Conservation (phyloP, 2,888 invertebrate genomes). For the Drosophila sordidapex region DNA sequence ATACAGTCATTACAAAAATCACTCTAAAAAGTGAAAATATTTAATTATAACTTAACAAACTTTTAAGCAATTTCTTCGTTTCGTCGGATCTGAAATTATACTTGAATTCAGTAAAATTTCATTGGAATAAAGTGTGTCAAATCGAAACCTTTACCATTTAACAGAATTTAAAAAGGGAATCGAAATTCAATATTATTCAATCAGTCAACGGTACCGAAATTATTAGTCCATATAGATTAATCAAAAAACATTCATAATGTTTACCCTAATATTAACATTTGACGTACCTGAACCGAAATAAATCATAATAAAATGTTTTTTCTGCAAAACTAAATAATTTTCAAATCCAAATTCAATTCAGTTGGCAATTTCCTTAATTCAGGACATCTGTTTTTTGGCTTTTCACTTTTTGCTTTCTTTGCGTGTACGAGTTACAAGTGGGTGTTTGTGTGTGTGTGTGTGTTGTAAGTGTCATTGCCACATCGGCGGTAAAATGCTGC, state of each 20-base stretch:
- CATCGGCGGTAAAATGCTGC: constrained; percentile 52
- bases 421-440: neutral
- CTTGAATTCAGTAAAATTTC: neutral
- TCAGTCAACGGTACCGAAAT: neutral
- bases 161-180: neutral
- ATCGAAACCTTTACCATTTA: neutral
- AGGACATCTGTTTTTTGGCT: neutral
- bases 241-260: neutral
- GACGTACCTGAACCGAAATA: neutral
- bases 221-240: neutral
- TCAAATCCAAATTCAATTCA: neutral
- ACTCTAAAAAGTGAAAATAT: neutral
- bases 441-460: constrained; percentile 4
- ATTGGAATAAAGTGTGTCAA: neutral
- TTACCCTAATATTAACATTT: neutral
- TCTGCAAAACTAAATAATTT: neutral
- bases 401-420: constrained; percentile 9
- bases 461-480: constrained; percentile 46
- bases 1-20: neutral
- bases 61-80: no score
- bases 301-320: neutral
- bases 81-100: neutral
- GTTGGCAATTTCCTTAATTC: neutral
- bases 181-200: neutral
- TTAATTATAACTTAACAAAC: neutral